phyloP scores from a whole-genome alignment of 2,113 vertebrate species.

The Butorides virescens region DNA sequence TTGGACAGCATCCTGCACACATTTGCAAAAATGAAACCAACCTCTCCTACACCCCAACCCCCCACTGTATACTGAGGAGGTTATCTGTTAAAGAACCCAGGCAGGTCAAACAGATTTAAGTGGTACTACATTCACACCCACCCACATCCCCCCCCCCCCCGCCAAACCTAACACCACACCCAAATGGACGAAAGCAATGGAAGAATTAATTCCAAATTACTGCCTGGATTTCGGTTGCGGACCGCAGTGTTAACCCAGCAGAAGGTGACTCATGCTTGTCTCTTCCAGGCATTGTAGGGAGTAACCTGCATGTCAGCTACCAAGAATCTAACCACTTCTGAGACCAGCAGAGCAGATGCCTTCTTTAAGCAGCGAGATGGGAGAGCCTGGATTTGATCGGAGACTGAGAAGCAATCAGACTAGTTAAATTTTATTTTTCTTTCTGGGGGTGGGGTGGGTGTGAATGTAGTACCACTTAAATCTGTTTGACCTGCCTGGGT shows the following conservation, averaged over 20 bases:
- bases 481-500: too few relatives aligned
- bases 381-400: neutral
- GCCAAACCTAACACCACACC: neutral
- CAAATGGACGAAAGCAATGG: neutral
- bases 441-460: too few relatives aligned
- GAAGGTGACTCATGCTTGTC: neutral
- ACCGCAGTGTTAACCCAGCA: neutral
- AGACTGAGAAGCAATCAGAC: neutral
- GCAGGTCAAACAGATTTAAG: too few relatives aligned
- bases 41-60: too few relatives aligned
- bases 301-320: constrained; percentile 14
- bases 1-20: too few relatives aligned
- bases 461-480: too few relatives aligned
- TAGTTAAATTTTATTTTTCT: neutral
- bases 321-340: neutral
- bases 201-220: neutral
- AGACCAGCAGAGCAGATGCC: neutral
- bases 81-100: too few relatives aligned
- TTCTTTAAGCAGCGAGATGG: neutral
- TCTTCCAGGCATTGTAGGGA: constrained; percentile 28
- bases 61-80: too few relatives aligned
- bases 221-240: neutral
- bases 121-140: too few relatives aligned
- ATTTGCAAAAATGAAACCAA: too few relatives aligned
- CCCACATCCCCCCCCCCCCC: too few relatives aligned